Evolutionary conservation across 2,888 invertebrate species (phyloP), one percentile per base, ranked within the genome.

Genomic region (Dryadula phaetusa): DNA sequence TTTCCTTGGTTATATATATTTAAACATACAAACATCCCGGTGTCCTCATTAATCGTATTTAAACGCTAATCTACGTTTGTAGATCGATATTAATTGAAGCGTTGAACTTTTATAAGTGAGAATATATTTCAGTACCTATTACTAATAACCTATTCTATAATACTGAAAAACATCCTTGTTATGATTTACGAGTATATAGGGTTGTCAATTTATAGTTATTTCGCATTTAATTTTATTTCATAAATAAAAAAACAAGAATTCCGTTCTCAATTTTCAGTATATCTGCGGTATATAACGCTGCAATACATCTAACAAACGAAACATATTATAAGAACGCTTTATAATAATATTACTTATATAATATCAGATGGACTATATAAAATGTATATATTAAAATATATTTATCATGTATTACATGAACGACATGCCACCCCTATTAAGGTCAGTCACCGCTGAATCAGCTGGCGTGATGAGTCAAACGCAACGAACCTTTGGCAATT

Each of bases 401-500:
- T n/a, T 14, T 22, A 20, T 20, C 10, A 14, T 6, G 14, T n/a
- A 22, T 14, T 7, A 47, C 6, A 47, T 47, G 34, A 34, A 12
- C 10, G 18, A 53, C 18, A 34, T 20, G 20, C 18, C 20, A 8
- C 18, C 37, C 54, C 37, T 14, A 1, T 14, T 0, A n/a, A 22
- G 40, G 7, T 56, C 56, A 40, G 2, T 40, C 37, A 40, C 56
- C 25, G 25, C 22, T 56, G 49, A 56, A 40, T 56, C 56, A 56
- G 25, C 56, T 40, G 40, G 40, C 56, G 32, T 37, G 56, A 22
- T 67, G 62, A 58, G 28, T 66, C 62, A 53, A 22, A 34, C 44
- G 42, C 25, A 62, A 69, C 62, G 44, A 58, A 47, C 60, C 44
- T 60, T 66, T 54, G 60, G 44, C 66, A 69, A 66, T 69, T 66